Evolutionary conservation across 1,140 invertebrate genomes (phyloP).

Genomic region (Brachionus plicatilis): DNA sequence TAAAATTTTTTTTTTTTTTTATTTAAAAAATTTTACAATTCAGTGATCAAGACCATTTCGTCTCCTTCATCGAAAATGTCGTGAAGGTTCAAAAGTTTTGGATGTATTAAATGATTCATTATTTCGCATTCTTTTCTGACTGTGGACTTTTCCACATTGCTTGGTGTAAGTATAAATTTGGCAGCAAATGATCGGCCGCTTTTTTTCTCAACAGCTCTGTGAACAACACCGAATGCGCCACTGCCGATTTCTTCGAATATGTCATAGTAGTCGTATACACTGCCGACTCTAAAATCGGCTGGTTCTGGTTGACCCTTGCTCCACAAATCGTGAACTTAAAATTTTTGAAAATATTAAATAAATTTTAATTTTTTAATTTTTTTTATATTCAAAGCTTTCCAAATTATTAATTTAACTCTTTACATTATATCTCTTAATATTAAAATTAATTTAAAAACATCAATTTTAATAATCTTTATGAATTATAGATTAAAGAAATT

Average conservation of each 20-base stretch:
- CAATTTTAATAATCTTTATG: too few species aligned
- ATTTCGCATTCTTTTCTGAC: slow-evolving; percentile 97
- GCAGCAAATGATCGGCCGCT: slow-evolving; percentile 96
- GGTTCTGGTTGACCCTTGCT: slow-evolving; percentile 81
- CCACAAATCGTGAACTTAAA: slow-evolving; percentile 85
- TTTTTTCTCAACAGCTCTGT: slow-evolving; percentile 86
- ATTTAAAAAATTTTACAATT: slow-evolving; percentile 73
- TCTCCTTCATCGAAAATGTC: slow-evolving; percentile 98
- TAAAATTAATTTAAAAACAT: too few species aligned
- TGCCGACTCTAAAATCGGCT: slow-evolving; percentile 88
- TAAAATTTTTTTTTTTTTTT: neutral
- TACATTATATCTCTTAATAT: too few species aligned
- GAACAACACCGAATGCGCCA: slow-evolving; percentile 96
- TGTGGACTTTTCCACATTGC: slow-evolving; percentile 88
- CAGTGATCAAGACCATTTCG: slow-evolving; percentile 97
- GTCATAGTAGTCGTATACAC: slow-evolving; percentile 95
- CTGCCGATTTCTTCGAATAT: slow-evolving; percentile 95
- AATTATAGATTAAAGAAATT: too few species aligned
- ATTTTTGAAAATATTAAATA: neutral
- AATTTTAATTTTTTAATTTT: neutral
- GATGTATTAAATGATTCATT: slow-evolving; percentile 97
- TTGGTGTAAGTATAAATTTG: slow-evolving; percentile 94
- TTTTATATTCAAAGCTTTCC: too few species aligned
- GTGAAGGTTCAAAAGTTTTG: slow-evolving; percentile 91
- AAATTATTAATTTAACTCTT: too few species aligned